A percentile compares a stretch with the other conserved stretches of the same genome.
Evolutionary conservation across 2,113 vertebrate genomes (phyloP).

Genomic region (Peromyscus maniculatus): DNA sequence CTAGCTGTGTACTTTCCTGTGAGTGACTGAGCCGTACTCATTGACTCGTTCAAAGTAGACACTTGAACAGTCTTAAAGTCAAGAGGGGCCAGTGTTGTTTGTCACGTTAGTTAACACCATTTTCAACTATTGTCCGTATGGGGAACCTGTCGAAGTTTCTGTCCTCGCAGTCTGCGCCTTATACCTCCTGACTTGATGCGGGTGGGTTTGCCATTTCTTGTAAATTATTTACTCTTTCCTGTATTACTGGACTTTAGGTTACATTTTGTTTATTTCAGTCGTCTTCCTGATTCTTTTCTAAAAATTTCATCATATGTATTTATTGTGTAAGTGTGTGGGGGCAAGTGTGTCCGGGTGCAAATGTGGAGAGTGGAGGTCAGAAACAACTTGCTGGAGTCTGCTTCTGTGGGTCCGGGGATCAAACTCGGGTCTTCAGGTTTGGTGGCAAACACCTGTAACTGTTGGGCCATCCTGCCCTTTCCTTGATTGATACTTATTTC

Average conservation of each 20-base stretch:
- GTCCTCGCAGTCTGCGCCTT: not conserved
- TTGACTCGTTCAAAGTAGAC: conserved; percentile 44
- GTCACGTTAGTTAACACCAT: not conserved
- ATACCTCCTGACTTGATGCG: not conserved
- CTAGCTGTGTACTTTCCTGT: not conserved
- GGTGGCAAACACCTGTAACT: not conserved
- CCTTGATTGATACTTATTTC: not conserved
- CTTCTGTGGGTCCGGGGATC: too few relatives aligned
- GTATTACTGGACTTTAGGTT: not conserved
- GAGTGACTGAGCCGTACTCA: not conserved
- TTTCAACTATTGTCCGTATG: conserved; percentile 12
- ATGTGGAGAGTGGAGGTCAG: too few relatives aligned
- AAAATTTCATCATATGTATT: not conserved
- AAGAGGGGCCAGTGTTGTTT: conserved; percentile 6
- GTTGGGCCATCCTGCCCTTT: not conserved
- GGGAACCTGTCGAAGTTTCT: conserved; percentile 9
- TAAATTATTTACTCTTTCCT: not conserved
- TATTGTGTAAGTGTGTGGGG: not conserved
- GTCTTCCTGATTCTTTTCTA: not conserved
- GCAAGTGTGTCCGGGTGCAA: too few relatives aligned
- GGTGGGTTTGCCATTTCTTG: not conserved
- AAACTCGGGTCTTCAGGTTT: too few relatives aligned
- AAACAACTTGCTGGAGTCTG: not conserved
- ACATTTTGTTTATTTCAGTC: not conserved
- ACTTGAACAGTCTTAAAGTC: conserved; percentile 41